phyloP scores from a whole-genome alignment of 1,140 invertebrate genomes.

The Himalopsyche phryganea region DNA sequence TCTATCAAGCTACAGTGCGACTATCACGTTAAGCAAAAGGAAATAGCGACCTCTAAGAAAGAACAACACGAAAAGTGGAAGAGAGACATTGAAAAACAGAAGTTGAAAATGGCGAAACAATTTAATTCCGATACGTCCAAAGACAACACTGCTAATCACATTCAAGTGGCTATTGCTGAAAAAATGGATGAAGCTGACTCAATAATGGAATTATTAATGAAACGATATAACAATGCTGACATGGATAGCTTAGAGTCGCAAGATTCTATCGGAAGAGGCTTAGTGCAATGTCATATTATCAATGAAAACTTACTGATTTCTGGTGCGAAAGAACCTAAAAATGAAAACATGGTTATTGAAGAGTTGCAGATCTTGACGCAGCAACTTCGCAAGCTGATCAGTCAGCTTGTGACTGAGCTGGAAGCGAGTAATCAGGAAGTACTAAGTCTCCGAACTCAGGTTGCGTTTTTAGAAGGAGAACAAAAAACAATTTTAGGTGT shows the following conservation, averaged over 20 bases:
- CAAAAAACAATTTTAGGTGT: slow-evolving; percentile 42
- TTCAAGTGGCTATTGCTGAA: slow-evolving; percentile 56
- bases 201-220: slow-evolving; percentile 49
- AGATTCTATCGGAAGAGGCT: slow-evolving; percentile 33
- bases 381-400: slow-evolving; percentile 55
- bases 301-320: slow-evolving; percentile 40
- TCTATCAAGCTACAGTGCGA: slow-evolving; percentile 60
- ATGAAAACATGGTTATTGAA: slow-evolving; percentile 57
- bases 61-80: slow-evolving; percentile 57
- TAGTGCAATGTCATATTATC: slow-evolving; percentile 28
- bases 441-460: slow-evolving; percentile 49
- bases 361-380: slow-evolving; percentile 58
- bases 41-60: slow-evolving; percentile 53
- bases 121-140: slow-evolving; percentile 37
- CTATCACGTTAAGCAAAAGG: slow-evolving; percentile 60
- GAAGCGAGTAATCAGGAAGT: slow-evolving; percentile 59
- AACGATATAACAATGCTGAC: slow-evolving; percentile 36
- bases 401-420: slow-evolving; percentile 56
- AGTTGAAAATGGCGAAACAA: slow-evolving; percentile 43
- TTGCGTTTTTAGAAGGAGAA: slow-evolving; percentile 51
- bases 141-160: slow-evolving; percentile 45
- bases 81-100: slow-evolving; percentile 53
- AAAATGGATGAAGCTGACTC: slow-evolving; percentile 62
- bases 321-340: slow-evolving; percentile 56
- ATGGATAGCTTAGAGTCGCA: slow-evolving; percentile 34